Evolutionary conservation across 2,888 invertebrate species (phyloP), one percentile per base, ranked within the genome.

Genomic region (Crossocerus cetratus): DNA sequence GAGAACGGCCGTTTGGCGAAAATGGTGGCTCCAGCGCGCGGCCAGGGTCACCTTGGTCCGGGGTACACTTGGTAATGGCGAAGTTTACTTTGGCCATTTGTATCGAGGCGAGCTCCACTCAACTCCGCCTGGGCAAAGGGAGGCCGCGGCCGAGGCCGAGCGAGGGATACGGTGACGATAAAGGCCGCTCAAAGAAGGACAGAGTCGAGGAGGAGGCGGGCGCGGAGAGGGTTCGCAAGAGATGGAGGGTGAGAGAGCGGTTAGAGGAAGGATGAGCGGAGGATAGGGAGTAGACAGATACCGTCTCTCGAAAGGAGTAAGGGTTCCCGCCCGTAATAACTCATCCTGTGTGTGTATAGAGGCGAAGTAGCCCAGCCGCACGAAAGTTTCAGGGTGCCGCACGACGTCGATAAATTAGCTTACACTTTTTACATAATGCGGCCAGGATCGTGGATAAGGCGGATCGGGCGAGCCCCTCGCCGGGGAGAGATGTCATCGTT

Each of bases 31-130:
- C 70, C 72, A 68, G 49, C 14, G 4, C 5, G 5, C 43, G 64
- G 61, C 65, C 63, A 74, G 72, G 78, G 78, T 79, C 78, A 82
- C 80, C 82, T 83, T 74, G 77, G 82, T 77, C 69, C 71, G 53
- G 76, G 77, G 79, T 77, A 84, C n/a, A n/a, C 86, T 85, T 86
- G 81, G 88, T 89, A 89, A 89, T 89, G 87, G 89, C 86, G 83
- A 89, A 89, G 89, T 89, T 89, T 88, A 89, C 89, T 89, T 88
- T 88, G 82, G 85, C 86, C 89, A 89, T 89, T 89, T 88, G 88
- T 88, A 87, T 88, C 86, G 86, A 69, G 76, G 49, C 49, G 8
- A 32, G 32, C 32, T 32, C 32, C 8, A 32, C 32, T 32, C 32
- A 32, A 32, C 32, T 32, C 8, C 5, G 49, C 4, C n/a, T 16